Evolutionary conservation across 2,113 vertebrate species (phyloP), one percentile per base, ranked within the genome.

Genomic region (Peromyscus maniculatus): DNA sequence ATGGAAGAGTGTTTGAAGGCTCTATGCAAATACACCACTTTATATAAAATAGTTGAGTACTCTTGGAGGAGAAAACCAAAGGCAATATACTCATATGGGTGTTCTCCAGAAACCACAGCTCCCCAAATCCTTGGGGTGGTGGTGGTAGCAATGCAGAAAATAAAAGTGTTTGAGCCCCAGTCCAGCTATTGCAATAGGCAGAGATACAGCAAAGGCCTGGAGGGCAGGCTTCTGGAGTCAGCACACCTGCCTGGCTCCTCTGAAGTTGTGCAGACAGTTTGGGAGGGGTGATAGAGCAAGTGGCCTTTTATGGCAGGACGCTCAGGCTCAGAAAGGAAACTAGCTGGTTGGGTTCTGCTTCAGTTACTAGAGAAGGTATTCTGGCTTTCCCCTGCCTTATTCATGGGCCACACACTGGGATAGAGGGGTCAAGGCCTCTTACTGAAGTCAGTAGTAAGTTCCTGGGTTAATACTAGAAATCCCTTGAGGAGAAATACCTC

Each of bases 141-240:
- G 78, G 90, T 90, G 82, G 71, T 52, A 64, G 49, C 72, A 59
- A 66, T 46, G 88, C 33, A 69, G 71, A 90, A 95, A 94, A 39
- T 24, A 62, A 57, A 89, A 72, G 24, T 62, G 36, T 62, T 90
- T 89, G 52, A 22, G 22, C 17, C 64, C 39, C 36, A 77, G 57
- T 12, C 31, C 28, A 10, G n/a, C 11, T 31, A 62, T 52, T 87
- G 21, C 5, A 46, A 17, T 39, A 78, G 87, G 80, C 26, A 59
- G 67, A 31, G 77, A 82, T 9, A 80, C 72, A 84, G 31, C 33
- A 3, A 28, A 19, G 49, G 39, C 43, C 26, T 21, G 39, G 84
- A 79, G 75, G 17, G 5, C 1, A 46, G 39, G 39, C 62, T 31
- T 19, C 39, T 46, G 39, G 43, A 87, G 43, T 66, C 91, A 75